Percentiles rank a stretch among this genome's conserved stretches.
Conservation (phyloP, 2,113 vertebrate species). For the Hippotragus niger region DNA sequence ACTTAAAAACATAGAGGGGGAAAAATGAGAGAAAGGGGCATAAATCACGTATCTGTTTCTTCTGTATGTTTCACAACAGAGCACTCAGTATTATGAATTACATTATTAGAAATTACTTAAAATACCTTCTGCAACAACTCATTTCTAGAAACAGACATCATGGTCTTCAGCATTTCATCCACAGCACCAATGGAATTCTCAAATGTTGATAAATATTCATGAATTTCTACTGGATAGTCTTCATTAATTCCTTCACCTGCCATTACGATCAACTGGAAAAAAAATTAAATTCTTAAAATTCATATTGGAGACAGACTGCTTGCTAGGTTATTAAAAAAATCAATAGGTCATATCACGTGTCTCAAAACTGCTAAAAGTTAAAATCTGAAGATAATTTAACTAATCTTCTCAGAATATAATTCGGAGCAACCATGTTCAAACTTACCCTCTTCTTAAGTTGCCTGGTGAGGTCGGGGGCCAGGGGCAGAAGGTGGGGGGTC, state of each 20-base stretch:
- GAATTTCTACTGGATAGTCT: constrained; percentile 95
- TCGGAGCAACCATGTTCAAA: background rate
- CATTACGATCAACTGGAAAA: constrained; percentile 74
- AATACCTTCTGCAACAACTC: constrained; percentile 89
- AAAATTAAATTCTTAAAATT: constrained; percentile 63
- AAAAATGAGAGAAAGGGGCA: background rate
- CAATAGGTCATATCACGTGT: background rate
- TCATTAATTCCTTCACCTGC: constrained; percentile 81
- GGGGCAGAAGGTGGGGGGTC: fast-evolving
- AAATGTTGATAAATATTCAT: constrained; percentile 89
- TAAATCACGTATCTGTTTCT: background rate
- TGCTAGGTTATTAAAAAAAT: background rate
- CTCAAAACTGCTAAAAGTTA: constrained; percentile 36
- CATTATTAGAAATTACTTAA: constrained; percentile 15
- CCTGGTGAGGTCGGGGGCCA: background rate
- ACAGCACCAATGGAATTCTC: constrained; percentile 87
- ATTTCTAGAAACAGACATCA: constrained; percentile 90
- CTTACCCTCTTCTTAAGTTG: background rate
- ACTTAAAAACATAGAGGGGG: background rate
- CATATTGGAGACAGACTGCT: background rate
- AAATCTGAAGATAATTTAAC: constrained; percentile 30
- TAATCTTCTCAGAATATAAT: constrained; percentile 40
- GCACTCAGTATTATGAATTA: background rate
- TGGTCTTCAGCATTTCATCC: constrained; percentile 88
- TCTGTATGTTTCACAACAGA: background rate